A percentile compares a stretch with the other conserved stretches of the same genome.
These are phyloP conservation scores for Isurus oxyrinchus DNA, from an alignment of 2,113 vertebrate genomes.

Conservation along the genomic window DNA sequence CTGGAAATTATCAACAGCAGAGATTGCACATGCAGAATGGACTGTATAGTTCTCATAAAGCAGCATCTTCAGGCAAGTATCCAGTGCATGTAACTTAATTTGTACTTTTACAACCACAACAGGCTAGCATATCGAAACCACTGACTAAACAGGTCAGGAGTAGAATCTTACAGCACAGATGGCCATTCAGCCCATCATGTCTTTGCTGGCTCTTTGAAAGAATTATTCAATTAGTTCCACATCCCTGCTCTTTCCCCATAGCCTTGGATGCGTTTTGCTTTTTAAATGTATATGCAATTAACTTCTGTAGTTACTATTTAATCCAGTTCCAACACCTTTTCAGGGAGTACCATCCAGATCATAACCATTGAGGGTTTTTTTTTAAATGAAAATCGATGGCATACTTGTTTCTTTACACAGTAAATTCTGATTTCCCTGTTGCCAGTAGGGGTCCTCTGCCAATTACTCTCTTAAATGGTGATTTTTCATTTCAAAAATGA, in stretches of 20 bases:
- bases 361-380: neutral
- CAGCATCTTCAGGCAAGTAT: neutral
- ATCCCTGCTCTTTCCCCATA: neutral
- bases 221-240: neutral
- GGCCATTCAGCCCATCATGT: neutral
- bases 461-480: neutral
- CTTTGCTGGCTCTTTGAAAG: neutral
- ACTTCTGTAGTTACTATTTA: neutral
- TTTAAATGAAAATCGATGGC: neutral
- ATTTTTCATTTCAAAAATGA: neutral
- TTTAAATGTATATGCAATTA: neutral
- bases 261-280: neutral
- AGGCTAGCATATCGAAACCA: neutral
- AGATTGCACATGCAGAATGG: neutral
- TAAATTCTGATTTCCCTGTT: neutral
- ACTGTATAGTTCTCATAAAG: neutral
- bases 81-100: neutral
- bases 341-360: neutral
- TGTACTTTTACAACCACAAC: neutral
- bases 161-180: neutral
- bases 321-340: neutral
- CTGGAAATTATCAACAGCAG: conserved; percentile 66
- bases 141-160: neutral
- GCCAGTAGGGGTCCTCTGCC: neutral
- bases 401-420: neutral